Evolutionary conservation across 1,140 invertebrate species (phyloP), one percentile per base, ranked within the genome.

Genomic region (Cylas formicarius): DNA sequence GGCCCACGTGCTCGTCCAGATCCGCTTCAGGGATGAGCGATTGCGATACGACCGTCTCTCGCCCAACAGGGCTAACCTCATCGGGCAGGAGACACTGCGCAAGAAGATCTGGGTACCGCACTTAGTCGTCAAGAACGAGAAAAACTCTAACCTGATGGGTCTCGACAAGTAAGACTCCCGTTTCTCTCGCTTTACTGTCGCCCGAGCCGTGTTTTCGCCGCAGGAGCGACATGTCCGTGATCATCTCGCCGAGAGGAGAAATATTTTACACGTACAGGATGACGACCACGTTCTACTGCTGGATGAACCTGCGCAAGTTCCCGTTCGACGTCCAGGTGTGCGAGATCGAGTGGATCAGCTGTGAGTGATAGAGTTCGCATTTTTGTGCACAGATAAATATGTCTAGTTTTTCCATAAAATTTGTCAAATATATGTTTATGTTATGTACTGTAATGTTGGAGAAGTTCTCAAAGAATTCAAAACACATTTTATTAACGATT

Each of bases 321-420:
- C 86, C 86, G 1, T 89, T 90, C 53, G 86, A 90, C 56, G 74
- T 81, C 23, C 86, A 90, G 63, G 72, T 77, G 14, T 90, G 86
- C 60, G 77, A 81, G 22, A 72, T 89, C 21, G 74, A 80, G 27
- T 75, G 89, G 32, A 83, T 85, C 63, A 88, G 84, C 57, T 89
- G 86, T 89, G 76, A 76, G 82, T 61, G 29, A 10, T 11, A 21
- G 14, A 36, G 23, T 36, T 9, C 2, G n/a, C 18, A 36, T 36
- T 20, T 10, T 14, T 20, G n/a, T n/a, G n/a, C n/a, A n/a, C n/a
- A n/a, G n/a, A n/a, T n/a, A n/a, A n/a, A n/a, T 6, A 2, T 35
- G n/a, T n/a, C n/a, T n/a, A n/a, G n/a, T n/a, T n/a, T n/a, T n/a
- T n/a, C n/a, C n/a, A n/a, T n/a, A n/a, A n/a, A 35, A 20, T 21